A percentile compares a stretch with the other conserved stretches of the same genome.
phyloP scores from a whole-genome alignment of 2,113 vertebrate species.

The Orthonyx spaldingii region DNA sequence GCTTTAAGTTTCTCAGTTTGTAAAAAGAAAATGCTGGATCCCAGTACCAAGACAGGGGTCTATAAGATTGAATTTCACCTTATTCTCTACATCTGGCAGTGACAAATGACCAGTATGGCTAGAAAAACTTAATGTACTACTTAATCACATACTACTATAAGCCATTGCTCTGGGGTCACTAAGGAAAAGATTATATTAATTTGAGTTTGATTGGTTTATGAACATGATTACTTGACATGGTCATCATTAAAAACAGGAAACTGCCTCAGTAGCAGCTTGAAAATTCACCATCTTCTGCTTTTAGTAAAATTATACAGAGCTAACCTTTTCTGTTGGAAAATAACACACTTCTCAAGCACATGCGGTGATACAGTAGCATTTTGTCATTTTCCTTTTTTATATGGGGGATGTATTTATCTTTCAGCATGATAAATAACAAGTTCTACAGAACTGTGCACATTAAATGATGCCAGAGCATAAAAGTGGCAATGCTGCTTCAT shows the following conservation, averaged over 20 bases:
- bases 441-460: neutral
- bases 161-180: neutral
- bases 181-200: neutral
- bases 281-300: neutral
- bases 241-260: neutral
- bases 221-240: neutral
- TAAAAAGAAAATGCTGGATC: neutral
- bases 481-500: neutral
- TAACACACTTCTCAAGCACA: neutral
- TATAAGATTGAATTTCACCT: neutral
- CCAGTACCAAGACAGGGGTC: neutral
- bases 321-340: neutral
- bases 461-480: neutral
- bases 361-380: neutral
- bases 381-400: neutral
- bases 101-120: neutral
- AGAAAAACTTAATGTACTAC: neutral
- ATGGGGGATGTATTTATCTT: neutral
- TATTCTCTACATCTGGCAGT: neutral
- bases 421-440: neutral
- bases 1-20: neutral
- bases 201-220: neutral
- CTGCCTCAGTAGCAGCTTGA: neutral
- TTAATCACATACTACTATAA: neutral
- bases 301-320: neutral